phyloP scores from a whole-genome alignment of 2,888 invertebrate species.

The Steinernema scapterisci region DNA sequence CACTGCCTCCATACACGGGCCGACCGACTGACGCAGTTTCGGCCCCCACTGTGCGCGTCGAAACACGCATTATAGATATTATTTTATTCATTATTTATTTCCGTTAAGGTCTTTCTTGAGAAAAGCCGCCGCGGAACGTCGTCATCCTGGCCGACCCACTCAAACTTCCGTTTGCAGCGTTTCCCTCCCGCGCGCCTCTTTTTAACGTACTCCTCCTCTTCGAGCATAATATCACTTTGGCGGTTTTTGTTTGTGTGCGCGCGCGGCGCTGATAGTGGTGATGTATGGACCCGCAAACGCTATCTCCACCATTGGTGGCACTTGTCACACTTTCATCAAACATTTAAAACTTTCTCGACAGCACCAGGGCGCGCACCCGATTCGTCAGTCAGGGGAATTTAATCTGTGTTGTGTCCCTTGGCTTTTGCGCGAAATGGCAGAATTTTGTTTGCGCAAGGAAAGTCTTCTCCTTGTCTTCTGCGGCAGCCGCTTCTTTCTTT shows the following conservation, averaged over 20 bases:
- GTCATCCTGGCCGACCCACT: not conserved
- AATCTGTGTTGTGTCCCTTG: constrained; percentile 32
- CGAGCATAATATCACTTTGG: not conserved
- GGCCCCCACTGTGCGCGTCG: constrained; percentile 10
- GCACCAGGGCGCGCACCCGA: constrained; percentile 26
- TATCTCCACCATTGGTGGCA: constrained; percentile 13
- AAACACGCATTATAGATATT: constrained; percentile 29
- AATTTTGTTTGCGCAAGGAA: constrained; percentile 25
- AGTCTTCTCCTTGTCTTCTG: constrained; percentile 10
- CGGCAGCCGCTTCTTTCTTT: not conserved
- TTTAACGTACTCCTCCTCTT: not conserved
- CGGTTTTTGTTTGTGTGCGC: constrained; percentile 3
- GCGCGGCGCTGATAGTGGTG: constrained; percentile 31
- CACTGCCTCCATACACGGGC: not conserved
- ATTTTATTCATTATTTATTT: constrained; percentile 33
- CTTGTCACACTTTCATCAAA: constrained; percentile 31
- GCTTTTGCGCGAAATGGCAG: constrained; percentile 21
- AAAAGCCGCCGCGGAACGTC: not conserved
- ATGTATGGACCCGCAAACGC: constrained; percentile 16
- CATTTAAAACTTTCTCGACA: constrained; percentile 29
- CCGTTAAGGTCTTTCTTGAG: constrained; percentile 23
- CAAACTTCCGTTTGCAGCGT: too few relatives aligned
- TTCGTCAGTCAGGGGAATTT: constrained; percentile 27
- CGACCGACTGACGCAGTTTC: too few relatives aligned
- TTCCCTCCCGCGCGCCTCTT: not conserved